Base-by-base conservation (phyloP, 2,113 vertebrate species). In the Varanus komodoensis region DNA sequence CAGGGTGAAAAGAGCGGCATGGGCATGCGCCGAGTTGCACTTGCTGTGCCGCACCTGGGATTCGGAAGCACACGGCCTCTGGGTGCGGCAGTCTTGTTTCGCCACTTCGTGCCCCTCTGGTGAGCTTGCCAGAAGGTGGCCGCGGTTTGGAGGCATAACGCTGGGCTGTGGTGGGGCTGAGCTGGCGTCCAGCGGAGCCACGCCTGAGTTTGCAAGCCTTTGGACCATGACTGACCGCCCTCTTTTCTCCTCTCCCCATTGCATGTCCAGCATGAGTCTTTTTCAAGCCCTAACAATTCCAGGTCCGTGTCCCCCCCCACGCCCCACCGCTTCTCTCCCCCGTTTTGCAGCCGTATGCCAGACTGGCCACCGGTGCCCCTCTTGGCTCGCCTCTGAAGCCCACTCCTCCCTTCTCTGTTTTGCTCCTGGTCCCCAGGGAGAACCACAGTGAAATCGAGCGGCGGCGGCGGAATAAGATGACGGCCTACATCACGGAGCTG, bases 371-470 rank as follows among this genome's bases (percentile, higher is more conserved):
- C 3, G 52, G 0, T 0, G 2, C 0, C 77, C 1, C 38, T 74
- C 21, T 87, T 71, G 77, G 17, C 2, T 32, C 68, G 29, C 74
- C 5, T 0, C 1, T 0, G 4, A 5, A n/a, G 8, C 68, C 90
- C 84, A 82, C 8, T 0, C 86, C 86, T 91, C 1, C 87, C 50
- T 84, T 57, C n/a, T 87, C 61, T 94, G 17, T 61, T 21, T 23
- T 3, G 11, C 54, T 25, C 54, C 32, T 54, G 14, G 1, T 34
- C 73, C 14, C 25, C 1, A 98, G 98, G 93, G 98, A 98, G 90
- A 98, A 98, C 87, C 98, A 98, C 92, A 98, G 98, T 79, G 98
- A 98, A 94, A 98, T 98, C 8, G 98, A 98, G 78, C 96, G 98
- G 1, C 91, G 98, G 27, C 93, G 98, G 6, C 95, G 98, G 89